Percentiles rank a stretch among this genome's conserved stretches.
Evolutionary conservation across 2,113 vertebrate species (phyloP).

Genomic region (Eupsittula cactorum): DNA sequence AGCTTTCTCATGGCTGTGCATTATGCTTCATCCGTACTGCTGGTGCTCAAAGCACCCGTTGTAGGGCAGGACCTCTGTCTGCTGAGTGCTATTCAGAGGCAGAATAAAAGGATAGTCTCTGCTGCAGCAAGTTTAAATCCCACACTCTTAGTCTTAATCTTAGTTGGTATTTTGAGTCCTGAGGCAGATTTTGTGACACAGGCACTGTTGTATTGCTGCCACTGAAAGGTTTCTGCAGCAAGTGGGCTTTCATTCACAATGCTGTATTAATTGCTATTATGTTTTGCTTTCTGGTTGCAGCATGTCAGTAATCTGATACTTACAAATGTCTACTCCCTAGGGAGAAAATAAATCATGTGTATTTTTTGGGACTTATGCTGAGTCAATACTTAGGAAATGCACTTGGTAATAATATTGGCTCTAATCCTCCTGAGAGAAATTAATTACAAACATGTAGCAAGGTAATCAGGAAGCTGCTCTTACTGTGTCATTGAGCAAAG

Average conservation of each 20-base stretch:
- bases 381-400: conserved; percentile 37
- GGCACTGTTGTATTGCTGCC: not conserved
- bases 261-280: conserved; percentile 39
- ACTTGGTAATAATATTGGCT: conserved; percentile 58
- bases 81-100: not conserved
- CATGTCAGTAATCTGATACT: conserved; percentile 53
- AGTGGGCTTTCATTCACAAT: conserved; percentile 9
- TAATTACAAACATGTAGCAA: conserved; percentile 57
- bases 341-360: conserved; percentile 29
- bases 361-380: conserved; percentile 28
- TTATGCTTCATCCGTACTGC: not conserved
- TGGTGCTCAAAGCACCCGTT: fast-evolving
- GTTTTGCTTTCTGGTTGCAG: conserved; percentile 59
- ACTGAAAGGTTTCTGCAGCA: not conserved
- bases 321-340: conserved; percentile 49
- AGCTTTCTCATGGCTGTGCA: fast-evolving
- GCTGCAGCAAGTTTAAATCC: not conserved
- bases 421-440: conserved; percentile 48
- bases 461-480: conserved; percentile 34
- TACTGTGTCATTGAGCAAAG: conserved; percentile 52
- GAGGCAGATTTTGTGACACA: not conserved
- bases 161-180: not conserved
- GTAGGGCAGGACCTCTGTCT: not conserved
- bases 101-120: not conserved
- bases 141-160: not conserved